phyloP scores from a whole-genome alignment of 2,113 vertebrate species.

The Sakesphorus luctuosus region DNA sequence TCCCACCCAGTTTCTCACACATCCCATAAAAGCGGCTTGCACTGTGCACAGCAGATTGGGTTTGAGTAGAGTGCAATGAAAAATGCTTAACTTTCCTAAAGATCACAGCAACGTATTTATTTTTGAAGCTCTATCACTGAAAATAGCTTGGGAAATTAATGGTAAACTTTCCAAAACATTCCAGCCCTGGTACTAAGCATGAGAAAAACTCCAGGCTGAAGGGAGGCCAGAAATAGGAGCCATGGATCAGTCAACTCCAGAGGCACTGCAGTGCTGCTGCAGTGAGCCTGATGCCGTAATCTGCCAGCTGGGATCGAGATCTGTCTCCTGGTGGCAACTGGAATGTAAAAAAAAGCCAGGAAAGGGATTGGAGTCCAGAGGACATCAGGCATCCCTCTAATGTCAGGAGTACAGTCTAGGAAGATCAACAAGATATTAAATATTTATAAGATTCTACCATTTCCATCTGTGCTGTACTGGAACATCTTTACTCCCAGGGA shows the following conservation, averaged over 20 bases:
- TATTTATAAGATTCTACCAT: not conserved
- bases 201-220: conserved; percentile 49
- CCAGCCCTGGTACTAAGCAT: conserved; percentile 19
- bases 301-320: not conserved
- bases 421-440: not conserved
- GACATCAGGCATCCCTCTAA: not conserved
- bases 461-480: not conserved
- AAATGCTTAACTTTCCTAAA: not conserved
- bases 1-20: conserved; percentile 1
- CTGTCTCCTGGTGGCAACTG: not conserved
- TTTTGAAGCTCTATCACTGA: not conserved
- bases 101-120: not conserved
- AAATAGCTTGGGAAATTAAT: conserved; percentile 39
- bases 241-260: not conserved
- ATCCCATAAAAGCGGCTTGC: not conserved
- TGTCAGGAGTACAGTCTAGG: not conserved
- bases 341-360: not conserved
- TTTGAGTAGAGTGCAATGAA: not conserved
- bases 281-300: not conserved
- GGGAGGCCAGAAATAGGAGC: conserved; percentile 13
- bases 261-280: not conserved
- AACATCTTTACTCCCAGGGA: not conserved
- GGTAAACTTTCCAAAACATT: conserved; percentile 43
- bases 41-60: not conserved
- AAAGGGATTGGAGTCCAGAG: not conserved